A percentile compares a stretch with the other conserved stretches of the same genome.
Evolutionary conservation across 2,797 vertebrate genomes (phyloP).

Genomic region (Sebastes elongatus): DNA sequence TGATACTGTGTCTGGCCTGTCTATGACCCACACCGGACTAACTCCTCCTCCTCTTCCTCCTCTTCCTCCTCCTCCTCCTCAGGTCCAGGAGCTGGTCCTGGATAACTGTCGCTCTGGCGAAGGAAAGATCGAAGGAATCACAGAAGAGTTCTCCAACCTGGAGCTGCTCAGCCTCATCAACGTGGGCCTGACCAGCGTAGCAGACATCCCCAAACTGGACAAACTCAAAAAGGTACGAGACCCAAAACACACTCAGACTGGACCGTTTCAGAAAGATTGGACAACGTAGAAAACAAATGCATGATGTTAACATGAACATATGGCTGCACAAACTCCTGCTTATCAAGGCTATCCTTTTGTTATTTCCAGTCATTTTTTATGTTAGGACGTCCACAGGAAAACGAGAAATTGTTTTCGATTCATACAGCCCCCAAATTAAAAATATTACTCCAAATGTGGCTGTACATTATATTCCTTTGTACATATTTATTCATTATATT

Average conservation of each 20-base stretch:
- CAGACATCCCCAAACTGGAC: conserved; percentile 89
- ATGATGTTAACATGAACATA: not conserved
- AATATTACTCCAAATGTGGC: too few relatives aligned
- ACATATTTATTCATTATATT: too few relatives aligned
- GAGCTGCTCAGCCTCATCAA: conserved; percentile 95
- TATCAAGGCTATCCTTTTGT: not conserved
- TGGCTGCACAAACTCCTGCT: too few relatives aligned
- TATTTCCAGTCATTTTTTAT: not conserved
- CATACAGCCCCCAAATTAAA: too few relatives aligned
- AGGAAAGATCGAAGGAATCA: conserved; percentile 91
- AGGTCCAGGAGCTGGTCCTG: conserved; percentile 92
- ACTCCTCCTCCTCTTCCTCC: not conserved
- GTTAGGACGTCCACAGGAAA: not conserved
- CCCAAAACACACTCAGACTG: not conserved
- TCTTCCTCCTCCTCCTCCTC: not conserved
- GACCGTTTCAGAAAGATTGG: not conserved
- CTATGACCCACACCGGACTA: not conserved
- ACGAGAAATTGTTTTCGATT: too few relatives aligned
- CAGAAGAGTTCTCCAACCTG: conserved; percentile 90
- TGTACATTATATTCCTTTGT: too few relatives aligned
- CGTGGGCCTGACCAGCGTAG: conserved; percentile 88
- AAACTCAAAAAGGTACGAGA: conserved; percentile 90
- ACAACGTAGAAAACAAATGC: not conserved
- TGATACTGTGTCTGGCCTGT: too few relatives aligned
- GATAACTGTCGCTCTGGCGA: conserved; percentile 90